Evolutionary conservation across 2,888 invertebrate genomes (phyloP).

Genomic region (Microctonus hyperodae): DNA sequence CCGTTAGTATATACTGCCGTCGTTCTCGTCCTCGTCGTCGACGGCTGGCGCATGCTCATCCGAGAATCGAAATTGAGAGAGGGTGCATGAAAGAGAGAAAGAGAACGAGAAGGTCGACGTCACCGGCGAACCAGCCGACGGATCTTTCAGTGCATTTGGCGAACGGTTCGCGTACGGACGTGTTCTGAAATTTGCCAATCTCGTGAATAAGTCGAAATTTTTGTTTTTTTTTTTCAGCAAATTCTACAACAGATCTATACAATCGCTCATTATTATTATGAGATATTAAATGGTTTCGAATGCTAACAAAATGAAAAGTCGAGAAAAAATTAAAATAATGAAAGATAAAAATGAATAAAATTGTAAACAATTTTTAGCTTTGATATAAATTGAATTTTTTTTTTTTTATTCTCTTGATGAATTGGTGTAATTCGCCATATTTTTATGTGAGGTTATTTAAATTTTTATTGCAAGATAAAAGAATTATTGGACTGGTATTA

Average conservation of each 20-base stretch:
- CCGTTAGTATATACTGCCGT: slow-evolving; percentile 14
- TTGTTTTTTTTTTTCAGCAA: slow-evolving; percentile 14
- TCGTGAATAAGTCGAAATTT: background rate
- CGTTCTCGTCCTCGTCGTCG: slow-evolving; percentile 28
- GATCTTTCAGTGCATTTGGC: slow-evolving; percentile 62
- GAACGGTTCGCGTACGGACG: slow-evolving; percentile 62
- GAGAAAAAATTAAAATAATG: background rate
- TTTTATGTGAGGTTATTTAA: no score
- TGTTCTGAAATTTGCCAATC: slow-evolving; percentile 37
- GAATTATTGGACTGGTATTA: no score
- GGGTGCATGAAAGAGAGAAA: slow-evolving; percentile 12
- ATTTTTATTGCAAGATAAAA: no score
- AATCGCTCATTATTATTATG: background rate
- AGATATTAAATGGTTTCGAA: background rate
- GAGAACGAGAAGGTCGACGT: slow-evolving; percentile 51
- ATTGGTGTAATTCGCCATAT: no score
- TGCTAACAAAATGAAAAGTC: background rate
- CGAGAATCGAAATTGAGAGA: slow-evolving; percentile 30
- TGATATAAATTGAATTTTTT: no score
- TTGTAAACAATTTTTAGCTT: no score
- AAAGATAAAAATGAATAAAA: background rate
- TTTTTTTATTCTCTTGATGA: no score
- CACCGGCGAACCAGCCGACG: slow-evolving; percentile 57
- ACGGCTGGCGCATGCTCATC: slow-evolving; percentile 61
- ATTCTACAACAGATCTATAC: background rate